phyloP scores from a whole-genome alignment of 2,113 vertebrate species.

The Gymnobelideus leadbeateri region DNA sequence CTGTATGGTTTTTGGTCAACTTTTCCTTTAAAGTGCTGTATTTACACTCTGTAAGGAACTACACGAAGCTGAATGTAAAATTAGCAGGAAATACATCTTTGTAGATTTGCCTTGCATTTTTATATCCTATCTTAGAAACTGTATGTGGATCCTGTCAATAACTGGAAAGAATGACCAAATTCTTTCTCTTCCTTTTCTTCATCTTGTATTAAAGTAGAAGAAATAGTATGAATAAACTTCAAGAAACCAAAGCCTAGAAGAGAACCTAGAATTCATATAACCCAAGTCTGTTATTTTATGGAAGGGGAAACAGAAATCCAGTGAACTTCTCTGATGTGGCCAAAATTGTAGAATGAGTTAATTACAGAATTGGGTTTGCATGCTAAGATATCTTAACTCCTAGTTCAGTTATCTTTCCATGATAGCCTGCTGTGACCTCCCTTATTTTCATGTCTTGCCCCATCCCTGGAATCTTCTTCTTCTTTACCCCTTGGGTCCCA shows the following conservation, averaged over 20 bases:
- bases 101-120: neutral
- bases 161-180: neutral
- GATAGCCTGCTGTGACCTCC: neutral
- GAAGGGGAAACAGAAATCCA: neutral
- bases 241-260: neutral
- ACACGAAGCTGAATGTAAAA: neutral
- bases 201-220: neutral
- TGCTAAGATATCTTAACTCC: neutral
- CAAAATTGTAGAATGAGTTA: neutral
- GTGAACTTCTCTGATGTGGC: neutral
- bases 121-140: neutral
- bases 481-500: neutral
- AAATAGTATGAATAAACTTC: neutral
- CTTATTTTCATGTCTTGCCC: neutral
- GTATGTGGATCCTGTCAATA: neutral
- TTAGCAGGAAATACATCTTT: neutral
- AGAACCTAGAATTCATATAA: neutral
- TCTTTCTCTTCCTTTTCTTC: neutral
- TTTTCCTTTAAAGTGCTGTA: slow-evolving; percentile 12
- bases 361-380: neutral
- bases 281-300: neutral
- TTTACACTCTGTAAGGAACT: neutral
- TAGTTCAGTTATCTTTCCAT: neutral
- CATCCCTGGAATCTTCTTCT: neutral
- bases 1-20: neutral